Conservation (phyloP, 2,113 vertebrate species). For the Halcyon malimbica region DNA sequence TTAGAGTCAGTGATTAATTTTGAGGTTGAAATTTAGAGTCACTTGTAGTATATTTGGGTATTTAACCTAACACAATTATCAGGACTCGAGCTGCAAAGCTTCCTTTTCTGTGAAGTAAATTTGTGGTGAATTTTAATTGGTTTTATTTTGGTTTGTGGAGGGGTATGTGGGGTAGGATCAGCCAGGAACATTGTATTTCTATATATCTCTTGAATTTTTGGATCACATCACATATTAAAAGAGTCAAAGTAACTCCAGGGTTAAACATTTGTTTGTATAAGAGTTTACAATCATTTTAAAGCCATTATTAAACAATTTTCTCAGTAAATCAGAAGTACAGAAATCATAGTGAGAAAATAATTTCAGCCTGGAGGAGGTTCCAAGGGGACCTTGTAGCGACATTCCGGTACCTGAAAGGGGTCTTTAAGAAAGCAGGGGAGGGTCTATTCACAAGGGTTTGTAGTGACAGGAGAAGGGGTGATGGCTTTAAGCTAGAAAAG, state of each 20-base stretch:
- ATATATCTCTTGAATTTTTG: not conserved
- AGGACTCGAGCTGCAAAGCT: not conserved
- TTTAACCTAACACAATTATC: not conserved
- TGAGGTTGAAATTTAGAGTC: not conserved
- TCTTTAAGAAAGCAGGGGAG: too few species aligned
- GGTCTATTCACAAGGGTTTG: too few species aligned
- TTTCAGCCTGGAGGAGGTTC: too few species aligned
- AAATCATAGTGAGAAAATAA: not conserved
- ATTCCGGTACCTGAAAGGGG: too few species aligned
- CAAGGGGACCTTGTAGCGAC: too few species aligned
- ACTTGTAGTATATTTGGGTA: not conserved
- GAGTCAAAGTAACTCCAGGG: not conserved
- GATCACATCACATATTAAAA: not conserved
- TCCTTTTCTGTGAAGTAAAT: not conserved
- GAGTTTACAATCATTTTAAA: not conserved
- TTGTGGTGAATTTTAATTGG: not conserved
- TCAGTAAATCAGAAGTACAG: not conserved
- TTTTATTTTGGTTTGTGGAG: not conserved
- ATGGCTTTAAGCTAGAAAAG: too few species aligned
- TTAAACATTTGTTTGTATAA: not conserved
- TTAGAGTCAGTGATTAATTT: not conserved
- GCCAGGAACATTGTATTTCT: accelerated
- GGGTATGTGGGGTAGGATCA: not conserved
- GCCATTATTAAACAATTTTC: not conserved
- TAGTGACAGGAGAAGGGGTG: too few species aligned